These are phyloP conservation scores for Burhinus bistriatus DNA, from an alignment of 2,113 vertebrate species.

Conservation along the genomic window DNA sequence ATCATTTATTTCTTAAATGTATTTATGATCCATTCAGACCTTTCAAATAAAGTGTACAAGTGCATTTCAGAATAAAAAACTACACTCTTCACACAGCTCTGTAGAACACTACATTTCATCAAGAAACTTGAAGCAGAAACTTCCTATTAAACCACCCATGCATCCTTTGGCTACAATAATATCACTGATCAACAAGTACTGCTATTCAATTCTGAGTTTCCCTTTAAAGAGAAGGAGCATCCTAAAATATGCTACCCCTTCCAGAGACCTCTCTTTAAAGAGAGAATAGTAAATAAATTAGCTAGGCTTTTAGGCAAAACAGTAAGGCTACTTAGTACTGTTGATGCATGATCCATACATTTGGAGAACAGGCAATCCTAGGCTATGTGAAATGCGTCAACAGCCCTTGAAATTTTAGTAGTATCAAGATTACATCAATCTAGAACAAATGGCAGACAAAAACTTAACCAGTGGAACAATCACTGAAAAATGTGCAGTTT, in stretches of 20 bases:
- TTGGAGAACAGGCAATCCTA: conserved; percentile 59
- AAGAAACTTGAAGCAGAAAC: conserved; percentile 59
- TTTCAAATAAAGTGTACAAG: conserved; percentile 65
- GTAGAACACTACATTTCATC: conserved; percentile 63
- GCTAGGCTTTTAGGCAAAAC: conserved; percentile 60
- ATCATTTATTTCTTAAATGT: conserved; percentile 58
- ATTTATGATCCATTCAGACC: conserved; percentile 63
- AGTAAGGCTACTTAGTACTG: conserved; percentile 66
- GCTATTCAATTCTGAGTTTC: conserved; percentile 31
- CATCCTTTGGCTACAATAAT: conserved; percentile 66
- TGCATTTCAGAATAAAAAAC: conserved; percentile 70
- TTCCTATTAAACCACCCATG: conserved; percentile 56
- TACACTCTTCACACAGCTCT: conserved; percentile 64
- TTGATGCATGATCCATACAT: conserved; percentile 62
- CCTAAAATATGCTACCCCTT: conserved; percentile 1
- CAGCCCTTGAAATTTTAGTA: conserved; percentile 61
- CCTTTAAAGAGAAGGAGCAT: conserved; percentile 55
- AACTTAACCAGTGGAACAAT: conserved; percentile 38
- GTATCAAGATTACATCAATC: conserved; percentile 48
- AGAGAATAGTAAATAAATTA: conserved; percentile 60
- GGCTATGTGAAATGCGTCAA: conserved; percentile 51
- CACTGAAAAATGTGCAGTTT: conserved; percentile 46
- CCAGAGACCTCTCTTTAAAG: conserved; percentile 53
- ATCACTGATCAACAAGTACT: conserved; percentile 60
- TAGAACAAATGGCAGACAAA: conserved; percentile 48